These are phyloP conservation scores for Andricus quercusramuli DNA, from an alignment of 2,888 invertebrate genomes.

Conservation along the genomic window DNA sequence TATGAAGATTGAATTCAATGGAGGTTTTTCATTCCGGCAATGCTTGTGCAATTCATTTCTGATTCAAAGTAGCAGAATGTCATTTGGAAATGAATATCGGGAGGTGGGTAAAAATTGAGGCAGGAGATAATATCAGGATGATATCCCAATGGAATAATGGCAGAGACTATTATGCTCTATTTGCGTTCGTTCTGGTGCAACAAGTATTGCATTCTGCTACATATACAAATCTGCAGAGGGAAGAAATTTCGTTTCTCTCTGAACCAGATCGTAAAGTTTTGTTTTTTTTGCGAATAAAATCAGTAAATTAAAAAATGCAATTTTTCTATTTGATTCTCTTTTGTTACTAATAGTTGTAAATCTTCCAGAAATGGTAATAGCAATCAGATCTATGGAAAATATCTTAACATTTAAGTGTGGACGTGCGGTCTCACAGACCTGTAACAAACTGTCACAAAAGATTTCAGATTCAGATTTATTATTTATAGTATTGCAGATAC, in stretches of 20 bases:
- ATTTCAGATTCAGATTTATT: no score
- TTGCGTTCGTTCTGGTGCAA: neutral
- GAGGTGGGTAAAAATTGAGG: neutral
- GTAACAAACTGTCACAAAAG: no score
- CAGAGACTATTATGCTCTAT: neutral
- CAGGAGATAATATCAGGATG: neutral
- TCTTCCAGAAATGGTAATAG: no score
- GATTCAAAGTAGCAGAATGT: neutral
- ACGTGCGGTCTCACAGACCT: no score
- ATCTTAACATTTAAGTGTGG: no score
- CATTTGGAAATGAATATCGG: constrained; percentile 1
- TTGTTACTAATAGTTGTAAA: no score
- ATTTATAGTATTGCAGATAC: no score
- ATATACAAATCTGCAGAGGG: neutral
- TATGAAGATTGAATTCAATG: neutral
- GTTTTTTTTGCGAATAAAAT: no score
- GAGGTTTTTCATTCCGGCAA: neutral
- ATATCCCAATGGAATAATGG: neutral
- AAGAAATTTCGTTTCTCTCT: neutral
- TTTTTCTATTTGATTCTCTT: no score
- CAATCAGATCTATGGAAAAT: no score
- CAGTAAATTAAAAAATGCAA: no score
- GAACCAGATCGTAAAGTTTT: neutral
- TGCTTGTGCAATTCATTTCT: constrained; percentile 5
- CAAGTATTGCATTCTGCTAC: neutral